Evolutionary conservation across 2,113 vertebrate species (phyloP).

Genomic region (Zootoca vivipara): DNA sequence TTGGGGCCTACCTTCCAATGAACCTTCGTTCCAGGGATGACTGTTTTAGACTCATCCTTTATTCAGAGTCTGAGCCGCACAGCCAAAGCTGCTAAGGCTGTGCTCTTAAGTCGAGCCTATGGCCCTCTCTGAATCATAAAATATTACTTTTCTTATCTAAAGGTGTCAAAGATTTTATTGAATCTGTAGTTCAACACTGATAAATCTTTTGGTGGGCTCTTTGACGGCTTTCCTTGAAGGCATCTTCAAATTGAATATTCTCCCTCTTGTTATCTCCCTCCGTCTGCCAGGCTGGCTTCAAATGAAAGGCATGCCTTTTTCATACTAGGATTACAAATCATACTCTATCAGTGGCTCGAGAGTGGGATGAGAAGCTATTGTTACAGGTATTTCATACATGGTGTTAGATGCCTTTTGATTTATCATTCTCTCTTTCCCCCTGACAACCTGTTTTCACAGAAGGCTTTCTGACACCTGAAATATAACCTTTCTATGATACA

Average conservation of each 20-base stretch:
- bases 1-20: not conserved
- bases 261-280: slow-evolving; percentile 66
- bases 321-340: slow-evolving; percentile 60
- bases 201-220: slow-evolving; percentile 64
- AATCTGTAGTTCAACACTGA: slow-evolving; percentile 72
- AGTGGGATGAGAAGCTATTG: slow-evolving; percentile 33
- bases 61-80: fast-evolving
- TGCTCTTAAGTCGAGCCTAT: slow-evolving; percentile 33
- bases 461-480: slow-evolving; percentile 39
- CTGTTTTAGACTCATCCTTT: not conserved
- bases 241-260: slow-evolving; percentile 77
- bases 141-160: slow-evolving; percentile 69
- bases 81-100: not conserved
- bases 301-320: slow-evolving; percentile 39
- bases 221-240: slow-evolving; percentile 68
- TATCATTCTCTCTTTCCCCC: slow-evolving; percentile 32
- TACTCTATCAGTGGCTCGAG: slow-evolving; percentile 43
- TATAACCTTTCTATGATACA: not conserved
- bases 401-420: slow-evolving; percentile 37
- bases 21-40: not conserved
- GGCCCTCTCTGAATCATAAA: slow-evolving; percentile 60
- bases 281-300: slow-evolving; percentile 57
- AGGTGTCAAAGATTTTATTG: slow-evolving; percentile 72
- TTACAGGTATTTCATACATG: slow-evolving; percentile 41
- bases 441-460: slow-evolving; percentile 20